These are phyloP conservation scores for Siphamia tubifer DNA, from an alignment of 2,113 vertebrate genomes.

Conservation along the genomic window DNA sequence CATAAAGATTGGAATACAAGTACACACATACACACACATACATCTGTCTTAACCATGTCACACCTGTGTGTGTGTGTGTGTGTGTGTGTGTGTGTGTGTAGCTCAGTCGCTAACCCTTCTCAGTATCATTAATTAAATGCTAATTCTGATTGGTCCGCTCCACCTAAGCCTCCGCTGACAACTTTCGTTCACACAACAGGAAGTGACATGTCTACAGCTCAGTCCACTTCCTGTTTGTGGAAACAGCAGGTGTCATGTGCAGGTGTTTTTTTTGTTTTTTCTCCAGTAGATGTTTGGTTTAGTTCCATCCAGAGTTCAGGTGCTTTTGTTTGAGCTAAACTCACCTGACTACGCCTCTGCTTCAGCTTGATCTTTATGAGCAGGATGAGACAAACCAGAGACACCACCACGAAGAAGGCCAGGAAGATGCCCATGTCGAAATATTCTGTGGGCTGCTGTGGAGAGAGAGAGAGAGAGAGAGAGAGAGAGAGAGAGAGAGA, in stretches of 20 bases:
- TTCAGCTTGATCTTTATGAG: constrained; percentile 99
- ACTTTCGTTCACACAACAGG: constrained; percentile 28
- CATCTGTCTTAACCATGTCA: constrained; percentile 20
- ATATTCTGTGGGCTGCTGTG: constrained; percentile 96
- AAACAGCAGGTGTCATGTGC: too few species aligned
- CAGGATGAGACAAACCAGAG: constrained; percentile 95
- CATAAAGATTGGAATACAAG: too few species aligned
- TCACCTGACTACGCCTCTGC: constrained; percentile 95
- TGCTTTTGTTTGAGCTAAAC: neutral
- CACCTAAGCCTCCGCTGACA: constrained; percentile 27
- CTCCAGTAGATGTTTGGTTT: neutral
- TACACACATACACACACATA: constrained; percentile 3
- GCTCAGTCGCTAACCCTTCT: constrained; percentile 12
- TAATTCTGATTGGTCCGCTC: constrained; percentile 33
- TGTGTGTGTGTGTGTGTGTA: constrained; percentile 8
- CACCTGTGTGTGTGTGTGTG: constrained; percentile 18
- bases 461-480: too few species aligned
- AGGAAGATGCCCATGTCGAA: constrained; percentile 99
- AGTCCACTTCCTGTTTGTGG: too few species aligned
- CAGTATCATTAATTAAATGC: constrained; percentile 50
- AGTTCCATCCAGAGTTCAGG: neutral
- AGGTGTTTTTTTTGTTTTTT: neutral
- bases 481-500: too few species aligned
- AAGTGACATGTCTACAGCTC: too few species aligned
- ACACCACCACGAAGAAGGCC: constrained; percentile 98